Base-by-base conservation (phyloP, 2,888 invertebrate species). In the Agapostemon virescens region DNA sequence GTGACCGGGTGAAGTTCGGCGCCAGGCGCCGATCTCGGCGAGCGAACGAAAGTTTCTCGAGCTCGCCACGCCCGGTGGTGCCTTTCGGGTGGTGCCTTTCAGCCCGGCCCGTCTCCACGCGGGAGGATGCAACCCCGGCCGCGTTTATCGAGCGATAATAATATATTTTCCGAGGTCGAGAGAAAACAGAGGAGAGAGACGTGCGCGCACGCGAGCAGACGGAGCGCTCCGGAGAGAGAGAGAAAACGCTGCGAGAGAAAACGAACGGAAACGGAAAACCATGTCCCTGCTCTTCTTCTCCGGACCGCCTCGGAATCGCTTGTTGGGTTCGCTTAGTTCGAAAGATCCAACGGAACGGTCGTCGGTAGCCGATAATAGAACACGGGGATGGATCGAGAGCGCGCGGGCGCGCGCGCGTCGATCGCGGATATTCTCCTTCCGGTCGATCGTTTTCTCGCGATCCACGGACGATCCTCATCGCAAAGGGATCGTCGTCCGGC, bases 131-230 rank as follows among this genome's bases (percentile, higher is more conserved):
- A 68, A 73, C 69, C 45, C 74, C 81, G 69, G 68, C 79, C 73
- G 49, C 73, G 49, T 26, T 30, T 26, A 55, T 26, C 33, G 30
- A 17, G 33, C 61, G 61, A 61, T 61, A 61, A 49, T 30, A 30
- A 58, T 76, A 80, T 87, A 86, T 85, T 86, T 86, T 85, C 79
- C 84, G 77, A 69, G 71, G 17, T 82, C 77, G 69, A 81, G 74
- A 36, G 36, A 45, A n/a, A 45, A 61, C 42, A 67, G 70, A 36
- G 26, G 45, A 45, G 30, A 63, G 69, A 71, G 61, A 33, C 61
- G 33, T 20, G 33, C 33, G 61, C 15, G 61, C 61, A 33, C 20
- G 61, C 17, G 61, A 30, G 20, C 33, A 30, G 20, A 33, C 61
- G 20, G 61, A 61, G 61, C 61, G 61, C 20, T 20, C 30, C 33